Evolutionary conservation across 2,797 vertebrate genomes (phyloP), one percentile per base, ranked within the genome.

Genomic region (Alcedo atthis): DNA sequence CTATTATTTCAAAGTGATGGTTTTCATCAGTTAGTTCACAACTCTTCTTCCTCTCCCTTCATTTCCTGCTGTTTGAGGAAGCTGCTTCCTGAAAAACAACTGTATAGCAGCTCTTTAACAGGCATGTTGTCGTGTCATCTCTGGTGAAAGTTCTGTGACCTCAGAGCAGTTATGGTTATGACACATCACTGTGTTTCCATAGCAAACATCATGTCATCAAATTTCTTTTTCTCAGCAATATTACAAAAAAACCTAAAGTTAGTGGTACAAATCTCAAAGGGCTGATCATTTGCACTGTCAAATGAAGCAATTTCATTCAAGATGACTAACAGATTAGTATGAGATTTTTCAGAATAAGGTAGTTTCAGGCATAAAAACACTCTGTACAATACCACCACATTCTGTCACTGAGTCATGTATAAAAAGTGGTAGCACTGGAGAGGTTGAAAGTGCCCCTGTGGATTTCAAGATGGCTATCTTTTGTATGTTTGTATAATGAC

Each of bases 281-380:
- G 76, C 51, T 74, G 68, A 90, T 92, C 51, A 12, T 63, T 86
- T 88, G 30, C 40, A 57, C 21, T 68, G 89, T 71, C 78, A 95
- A 96, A 93, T 70, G 80, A 94, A 89, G 71, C 51, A 43, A 14
- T 94, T 93, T 75, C 49, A 54, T 83, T 90, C 49, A 78, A 78
- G 59, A 78, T 89, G 90, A 88, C 89, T 85, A 94, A 93, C 32
- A 53, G 33, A 53, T 88, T 59, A 91, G 78, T 49, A 89, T n/a
- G 77, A 71, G 71, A 37, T 48, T 92, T 92, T 87, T 84, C 74
- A 93, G 71, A 94, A 83, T 48, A 68, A 81, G 40, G 59, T 46
- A 37, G 45, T 15, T 84, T 93, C 82, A 33, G 62, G 46, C 69
- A 61, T 54, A 69, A 84, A 95, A 81, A 14, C 37, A 40, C 5